phyloP scores from a whole-genome alignment of 2,113 vertebrate species.

The Hydropotes inermis region DNA sequence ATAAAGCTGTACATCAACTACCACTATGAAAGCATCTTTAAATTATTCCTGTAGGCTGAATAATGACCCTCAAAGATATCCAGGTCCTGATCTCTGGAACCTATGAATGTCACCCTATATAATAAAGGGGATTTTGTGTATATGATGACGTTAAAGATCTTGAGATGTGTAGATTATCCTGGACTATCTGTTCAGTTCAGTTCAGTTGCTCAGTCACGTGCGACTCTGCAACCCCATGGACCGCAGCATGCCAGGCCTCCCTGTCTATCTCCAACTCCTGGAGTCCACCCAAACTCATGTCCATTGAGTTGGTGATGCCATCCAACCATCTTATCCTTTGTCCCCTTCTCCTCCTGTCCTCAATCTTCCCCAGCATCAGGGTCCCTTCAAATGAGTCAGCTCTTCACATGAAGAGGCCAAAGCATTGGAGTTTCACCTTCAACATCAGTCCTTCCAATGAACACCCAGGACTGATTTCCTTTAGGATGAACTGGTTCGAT shows the following conservation, averaged over 20 bases:
- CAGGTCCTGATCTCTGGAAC: background rate
- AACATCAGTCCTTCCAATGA: background rate
- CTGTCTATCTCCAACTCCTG: rapidly evolving
- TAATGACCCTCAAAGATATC: background rate
- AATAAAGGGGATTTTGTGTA: background rate
- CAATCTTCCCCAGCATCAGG: background rate
- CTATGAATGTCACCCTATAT: background rate
- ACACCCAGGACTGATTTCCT: background rate
- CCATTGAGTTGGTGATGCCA: background rate
- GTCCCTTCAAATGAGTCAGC: background rate
- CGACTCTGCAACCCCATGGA: background rate
- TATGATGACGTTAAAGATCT: background rate
- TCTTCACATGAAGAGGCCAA: background rate
- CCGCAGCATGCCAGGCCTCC: background rate
- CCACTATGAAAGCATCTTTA: background rate
- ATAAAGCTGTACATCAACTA: background rate
- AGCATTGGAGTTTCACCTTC: background rate
- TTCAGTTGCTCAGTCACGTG: background rate
- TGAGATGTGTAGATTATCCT: background rate
- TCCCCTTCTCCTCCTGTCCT: background rate
- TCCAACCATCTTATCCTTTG: background rate
- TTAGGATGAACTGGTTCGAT: background rate
- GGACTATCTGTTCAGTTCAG: background rate
- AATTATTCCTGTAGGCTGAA: background rate
- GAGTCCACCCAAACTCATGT: background rate